Evolutionary conservation across 2,888 invertebrate species (phyloP).

Genomic region (Esperia sulphurella): DNA sequence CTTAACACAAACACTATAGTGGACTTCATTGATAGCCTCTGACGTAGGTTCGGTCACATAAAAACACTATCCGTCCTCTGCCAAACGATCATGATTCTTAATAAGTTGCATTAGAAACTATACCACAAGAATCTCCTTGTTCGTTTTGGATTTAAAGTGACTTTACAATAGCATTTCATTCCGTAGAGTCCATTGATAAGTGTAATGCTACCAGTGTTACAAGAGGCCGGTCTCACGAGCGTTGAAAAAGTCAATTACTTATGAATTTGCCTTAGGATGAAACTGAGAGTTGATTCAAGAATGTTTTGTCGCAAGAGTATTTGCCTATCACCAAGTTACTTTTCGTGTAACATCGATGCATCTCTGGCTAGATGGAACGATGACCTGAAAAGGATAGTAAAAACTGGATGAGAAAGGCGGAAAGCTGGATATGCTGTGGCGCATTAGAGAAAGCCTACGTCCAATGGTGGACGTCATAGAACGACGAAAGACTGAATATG

Average conservation of each 20-base stretch:
- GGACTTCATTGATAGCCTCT: slow-evolving; percentile 78
- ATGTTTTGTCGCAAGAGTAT: background rate
- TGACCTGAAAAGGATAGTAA: too few species aligned
- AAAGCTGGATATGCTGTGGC: too few species aligned
- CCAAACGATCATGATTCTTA: slow-evolving; percentile 39
- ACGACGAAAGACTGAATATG: too few species aligned
- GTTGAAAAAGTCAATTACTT: slow-evolving; percentile 50
- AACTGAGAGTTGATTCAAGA: slow-evolving; percentile 8
- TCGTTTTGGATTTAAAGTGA: slow-evolving; percentile 64
- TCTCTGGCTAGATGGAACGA: too few species aligned
- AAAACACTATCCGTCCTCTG: slow-evolving; percentile 38
- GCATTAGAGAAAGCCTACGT: too few species aligned
- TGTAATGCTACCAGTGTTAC: slow-evolving; percentile 76
- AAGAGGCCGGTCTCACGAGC: slow-evolving; percentile 65
- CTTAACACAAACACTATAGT: slow-evolving; percentile 74
- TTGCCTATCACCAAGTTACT: too few species aligned
- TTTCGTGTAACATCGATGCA: too few species aligned
- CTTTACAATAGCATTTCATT: slow-evolving; percentile 73
- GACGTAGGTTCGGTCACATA: slow-evolving; percentile 64
- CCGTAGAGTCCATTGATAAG: slow-evolving; percentile 78
- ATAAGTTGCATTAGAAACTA: slow-evolving; percentile 30
- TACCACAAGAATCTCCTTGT: slow-evolving; percentile 38
- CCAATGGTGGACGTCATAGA: too few species aligned
- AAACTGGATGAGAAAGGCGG: too few species aligned
- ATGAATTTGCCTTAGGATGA: slow-evolving; percentile 11